Evolutionary conservation across 2,797 vertebrate genomes (phyloP).

Genomic region (Sparidentex hasta): DNA sequence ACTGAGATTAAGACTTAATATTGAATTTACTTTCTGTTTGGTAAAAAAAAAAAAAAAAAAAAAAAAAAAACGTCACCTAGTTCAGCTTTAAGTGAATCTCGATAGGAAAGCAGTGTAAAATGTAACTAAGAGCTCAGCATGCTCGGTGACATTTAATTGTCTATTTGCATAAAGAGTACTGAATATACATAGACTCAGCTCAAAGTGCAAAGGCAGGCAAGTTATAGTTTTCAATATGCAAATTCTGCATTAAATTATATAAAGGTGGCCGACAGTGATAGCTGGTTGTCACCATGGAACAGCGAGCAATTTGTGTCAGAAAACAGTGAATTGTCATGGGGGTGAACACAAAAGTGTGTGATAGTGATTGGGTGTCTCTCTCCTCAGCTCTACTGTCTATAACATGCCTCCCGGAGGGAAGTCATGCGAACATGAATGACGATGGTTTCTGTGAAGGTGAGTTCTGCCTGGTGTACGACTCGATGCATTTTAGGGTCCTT

Average conservation of each 20-base stretch:
- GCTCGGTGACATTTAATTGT: background rate
- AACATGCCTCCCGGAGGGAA: slow-evolving; percentile 15
- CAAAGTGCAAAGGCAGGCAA: background rate
- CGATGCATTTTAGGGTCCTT: slow-evolving; percentile 8
- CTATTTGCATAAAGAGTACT: background rate
- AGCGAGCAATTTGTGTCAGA: slow-evolving; percentile 10
- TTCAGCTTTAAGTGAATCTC: background rate
- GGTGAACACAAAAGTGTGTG: slow-evolving; percentile 11
- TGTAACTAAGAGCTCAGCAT: background rate
- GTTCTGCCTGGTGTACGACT: slow-evolving; percentile 22
- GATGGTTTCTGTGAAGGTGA: slow-evolving; percentile 32
- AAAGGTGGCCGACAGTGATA: background rate
- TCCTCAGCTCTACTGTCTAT: slow-evolving; percentile 15
- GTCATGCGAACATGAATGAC: slow-evolving; percentile 39
- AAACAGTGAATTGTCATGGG: background rate
- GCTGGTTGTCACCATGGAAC: slow-evolving; percentile 2
- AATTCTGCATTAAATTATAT: slow-evolving; percentile 8
- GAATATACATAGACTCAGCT: background rate
- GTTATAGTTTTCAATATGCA: background rate
- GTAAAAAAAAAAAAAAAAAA: too few relatives aligned
- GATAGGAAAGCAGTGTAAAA: background rate
- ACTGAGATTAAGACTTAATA: background rate
- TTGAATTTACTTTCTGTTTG: background rate
- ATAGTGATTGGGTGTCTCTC: slow-evolving; percentile 5
- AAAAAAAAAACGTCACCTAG: background rate